Conservation (phyloP, 2,113 vertebrate genomes). For the Pterocles burchelli region DNA sequence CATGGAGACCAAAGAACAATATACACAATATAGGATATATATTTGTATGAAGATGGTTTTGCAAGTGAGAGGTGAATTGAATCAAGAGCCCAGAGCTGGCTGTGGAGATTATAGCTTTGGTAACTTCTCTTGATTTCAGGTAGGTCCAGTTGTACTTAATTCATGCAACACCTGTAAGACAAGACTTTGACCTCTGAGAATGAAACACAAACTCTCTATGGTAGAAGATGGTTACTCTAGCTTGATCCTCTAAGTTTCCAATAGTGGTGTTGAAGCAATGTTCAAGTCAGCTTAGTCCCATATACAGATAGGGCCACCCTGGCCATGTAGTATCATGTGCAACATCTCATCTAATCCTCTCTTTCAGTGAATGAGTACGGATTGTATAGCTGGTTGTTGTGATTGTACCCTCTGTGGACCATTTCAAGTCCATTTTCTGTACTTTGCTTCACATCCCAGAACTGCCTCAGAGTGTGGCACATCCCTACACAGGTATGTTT, state of each 20-base stretch:
- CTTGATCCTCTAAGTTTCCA: neutral
- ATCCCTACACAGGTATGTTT: neutral
- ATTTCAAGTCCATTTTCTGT: neutral
- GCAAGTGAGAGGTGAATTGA: neutral
- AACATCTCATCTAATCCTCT: neutral
- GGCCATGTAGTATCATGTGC: neutral
- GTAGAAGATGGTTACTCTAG: neutral
- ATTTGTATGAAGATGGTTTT: neutral
- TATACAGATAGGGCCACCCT: neutral
- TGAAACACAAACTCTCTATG: neutral
- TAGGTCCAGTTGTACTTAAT: neutral
- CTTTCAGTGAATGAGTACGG: neutral
- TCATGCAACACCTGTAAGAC: neutral
- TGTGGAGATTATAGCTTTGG: neutral
- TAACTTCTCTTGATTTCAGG: neutral
- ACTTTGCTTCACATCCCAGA: neutral
- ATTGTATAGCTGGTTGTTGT: neutral
- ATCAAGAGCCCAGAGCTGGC: neutral
- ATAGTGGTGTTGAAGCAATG: neutral
- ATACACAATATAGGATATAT: no score
- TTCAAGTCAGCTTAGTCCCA: neutral
- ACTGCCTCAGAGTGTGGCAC: neutral
- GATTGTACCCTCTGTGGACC: neutral
- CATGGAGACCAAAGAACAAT: neutral
- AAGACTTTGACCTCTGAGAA: neutral